These are phyloP conservation scores for Pangasius larnaudii DNA, from an alignment of 2,797 vertebrate species.

Conservation along the genomic window DNA sequence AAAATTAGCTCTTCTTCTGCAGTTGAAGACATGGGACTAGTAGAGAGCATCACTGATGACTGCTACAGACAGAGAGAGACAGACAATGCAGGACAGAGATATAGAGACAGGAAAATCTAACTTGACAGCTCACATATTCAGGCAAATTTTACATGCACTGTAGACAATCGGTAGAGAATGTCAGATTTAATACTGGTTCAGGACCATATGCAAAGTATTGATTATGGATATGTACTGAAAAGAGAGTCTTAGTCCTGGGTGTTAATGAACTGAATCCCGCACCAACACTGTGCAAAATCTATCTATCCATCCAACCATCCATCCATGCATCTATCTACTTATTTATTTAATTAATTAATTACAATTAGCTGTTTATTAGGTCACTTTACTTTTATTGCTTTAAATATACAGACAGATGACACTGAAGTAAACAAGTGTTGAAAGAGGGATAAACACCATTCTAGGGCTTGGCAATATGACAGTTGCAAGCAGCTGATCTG, in stretches of 20 bases:
- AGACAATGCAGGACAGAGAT: conserved; percentile 7
- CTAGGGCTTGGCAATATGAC: neutral
- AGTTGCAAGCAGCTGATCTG: neutral
- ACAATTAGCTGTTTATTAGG: neutral
- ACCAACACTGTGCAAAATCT: neutral
- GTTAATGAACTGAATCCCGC: neutral
- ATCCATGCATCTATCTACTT: neutral
- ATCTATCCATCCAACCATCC: neutral
- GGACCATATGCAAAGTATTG: neutral
- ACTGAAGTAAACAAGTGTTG: neutral
- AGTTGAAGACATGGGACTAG: conserved; percentile 46
- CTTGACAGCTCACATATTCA: conserved; percentile 29
- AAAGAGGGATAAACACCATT: neutral
- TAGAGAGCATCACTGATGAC: conserved; percentile 36
- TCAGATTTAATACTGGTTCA: neutral
- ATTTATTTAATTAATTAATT: neutral
- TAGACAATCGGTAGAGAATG: neutral
- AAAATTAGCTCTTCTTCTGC: conserved; percentile 62
- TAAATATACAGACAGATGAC: neutral
- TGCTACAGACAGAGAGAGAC: conserved; percentile 5
- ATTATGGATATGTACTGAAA: neutral
- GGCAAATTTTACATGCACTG: conserved; percentile 9
- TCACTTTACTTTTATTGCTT: neutral
- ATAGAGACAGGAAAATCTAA: conserved; percentile 19
- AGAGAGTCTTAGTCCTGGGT: neutral